phyloP scores from a whole-genome alignment of 2,888 invertebrate species.

The Hartigia nigra region DNA sequence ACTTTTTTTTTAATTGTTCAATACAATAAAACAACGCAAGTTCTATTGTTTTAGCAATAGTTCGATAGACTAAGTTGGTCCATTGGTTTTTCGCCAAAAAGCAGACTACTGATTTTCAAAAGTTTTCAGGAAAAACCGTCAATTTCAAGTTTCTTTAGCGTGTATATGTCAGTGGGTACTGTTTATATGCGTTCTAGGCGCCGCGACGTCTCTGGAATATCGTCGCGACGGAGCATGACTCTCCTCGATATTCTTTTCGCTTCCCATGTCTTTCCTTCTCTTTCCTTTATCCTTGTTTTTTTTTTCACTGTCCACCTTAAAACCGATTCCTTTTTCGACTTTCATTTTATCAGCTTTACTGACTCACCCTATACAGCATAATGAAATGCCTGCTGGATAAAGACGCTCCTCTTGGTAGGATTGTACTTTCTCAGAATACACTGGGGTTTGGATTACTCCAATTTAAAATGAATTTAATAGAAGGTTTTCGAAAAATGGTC shows the following conservation, averaged over 20 bases:
- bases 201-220: conserved; percentile 17
- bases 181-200: conserved; percentile 12
- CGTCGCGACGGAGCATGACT: conserved; percentile 22
- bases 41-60: too few relatives aligned
- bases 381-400: neutral
- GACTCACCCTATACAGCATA: neutral
- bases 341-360: neutral
- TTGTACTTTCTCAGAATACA: neutral
- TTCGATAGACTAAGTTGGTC: too few relatives aligned
- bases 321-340: neutral
- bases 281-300: neutral
- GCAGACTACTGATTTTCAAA: neutral
- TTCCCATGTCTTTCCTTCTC: neutral
- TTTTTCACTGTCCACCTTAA: neutral
- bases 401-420: neutral
- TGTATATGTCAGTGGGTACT: conserved; percentile 11
- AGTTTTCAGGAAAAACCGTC: neutral
- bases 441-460: neutral
- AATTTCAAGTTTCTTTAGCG: neutral
- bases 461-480: neutral
- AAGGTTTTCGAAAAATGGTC: neutral
- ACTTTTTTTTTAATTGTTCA: too few relatives aligned
- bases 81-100: neutral
- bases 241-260: conserved; percentile 7
- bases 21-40: too few relatives aligned